A percentile compares a stretch with the other conserved stretches of the same genome.
These are phyloP conservation scores for Gastrophysa polygoni DNA, from an alignment of 2,888 invertebrate species.

Conservation along the genomic window DNA sequence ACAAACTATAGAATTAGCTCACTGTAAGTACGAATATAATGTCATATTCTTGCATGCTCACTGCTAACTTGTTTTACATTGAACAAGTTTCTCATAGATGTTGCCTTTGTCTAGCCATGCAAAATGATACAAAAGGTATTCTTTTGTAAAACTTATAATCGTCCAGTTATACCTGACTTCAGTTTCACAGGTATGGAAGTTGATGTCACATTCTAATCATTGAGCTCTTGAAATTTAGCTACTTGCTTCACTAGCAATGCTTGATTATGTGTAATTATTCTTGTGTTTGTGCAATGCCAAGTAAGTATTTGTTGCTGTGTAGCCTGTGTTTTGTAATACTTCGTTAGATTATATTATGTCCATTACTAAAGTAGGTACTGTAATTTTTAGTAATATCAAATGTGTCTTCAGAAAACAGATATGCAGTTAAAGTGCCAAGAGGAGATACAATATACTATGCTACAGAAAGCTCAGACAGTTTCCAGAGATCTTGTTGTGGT, in stretches of 20 bases:
- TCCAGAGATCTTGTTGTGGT: conserved; percentile 74
- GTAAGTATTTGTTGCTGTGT: not conserved
- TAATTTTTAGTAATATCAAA: conserved; percentile 63
- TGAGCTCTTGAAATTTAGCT: no score
- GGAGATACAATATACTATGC: conserved; percentile 80
- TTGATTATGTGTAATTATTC: no score
- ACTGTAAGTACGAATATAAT: conserved; percentile 63
- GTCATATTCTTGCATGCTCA: not conserved
- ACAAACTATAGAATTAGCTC: conserved; percentile 79
- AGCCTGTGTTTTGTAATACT: not conserved
- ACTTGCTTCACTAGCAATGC: not conserved
- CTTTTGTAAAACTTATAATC: no score
- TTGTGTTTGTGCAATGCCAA: not conserved
- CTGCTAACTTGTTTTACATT: no score
- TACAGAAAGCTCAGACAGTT: conserved; percentile 68
- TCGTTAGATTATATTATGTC: not conserved
- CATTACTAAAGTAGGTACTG: not conserved
- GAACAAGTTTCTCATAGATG: no score
- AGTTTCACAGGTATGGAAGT: no score
- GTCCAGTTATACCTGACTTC: no score
- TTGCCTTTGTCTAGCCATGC: no score
- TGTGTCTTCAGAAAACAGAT: conserved; percentile 74
- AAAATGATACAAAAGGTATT: no score
- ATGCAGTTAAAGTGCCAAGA: conserved; percentile 72
- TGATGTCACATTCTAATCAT: no score